A percentile compares a stretch with the other conserved stretches of the same genome.
phyloP scores from a whole-genome alignment of 1,140 invertebrate genomes.

The Phymorhynchus buccinoides region DNA sequence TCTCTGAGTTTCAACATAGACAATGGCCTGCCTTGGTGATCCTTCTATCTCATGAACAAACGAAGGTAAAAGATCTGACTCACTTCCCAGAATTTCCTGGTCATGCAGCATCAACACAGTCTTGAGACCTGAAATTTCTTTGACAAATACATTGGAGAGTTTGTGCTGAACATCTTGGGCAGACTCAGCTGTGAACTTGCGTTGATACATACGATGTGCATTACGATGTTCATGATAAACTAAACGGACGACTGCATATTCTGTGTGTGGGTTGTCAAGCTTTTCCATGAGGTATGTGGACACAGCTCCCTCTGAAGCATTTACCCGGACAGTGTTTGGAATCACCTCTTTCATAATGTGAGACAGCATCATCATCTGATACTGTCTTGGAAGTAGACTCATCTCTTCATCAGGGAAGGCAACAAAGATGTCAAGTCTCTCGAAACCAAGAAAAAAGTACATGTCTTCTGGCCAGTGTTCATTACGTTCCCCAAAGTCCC shows the following conservation, averaged over 20 bases:
- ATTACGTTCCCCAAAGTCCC: conserved; percentile 24
- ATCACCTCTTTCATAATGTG: conserved; percentile 50
- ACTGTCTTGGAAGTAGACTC: conserved; percentile 44
- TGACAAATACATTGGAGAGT: conserved; percentile 14
- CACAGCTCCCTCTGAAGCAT: neutral
- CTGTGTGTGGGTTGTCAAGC: conserved; percentile 35
- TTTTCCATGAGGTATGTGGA: conserved; percentile 12
- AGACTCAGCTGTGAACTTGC: neutral
- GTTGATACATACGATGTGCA: too few relatives aligned
- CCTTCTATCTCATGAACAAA: neutral
- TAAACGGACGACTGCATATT: conserved; percentile 44
- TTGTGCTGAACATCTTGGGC: neutral
- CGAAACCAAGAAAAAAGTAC: conserved; percentile 43
- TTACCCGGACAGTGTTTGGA: conserved; percentile 7
- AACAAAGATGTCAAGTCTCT: conserved; percentile 40
- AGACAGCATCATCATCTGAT: conserved; percentile 50
- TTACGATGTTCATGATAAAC: conserved; percentile 33
- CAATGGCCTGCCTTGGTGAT: neutral
- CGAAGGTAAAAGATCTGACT: neutral
- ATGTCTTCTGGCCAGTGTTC: conserved; percentile 19
- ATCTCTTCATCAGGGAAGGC: conserved; percentile 29
- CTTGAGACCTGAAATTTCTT: conserved; percentile 14
- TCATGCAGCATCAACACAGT: conserved; percentile 4
- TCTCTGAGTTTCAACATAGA: neutral
- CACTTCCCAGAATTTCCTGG: neutral